Base-by-base conservation (phyloP, 2,888 invertebrate species). In the Diarsia rubi region DNA sequence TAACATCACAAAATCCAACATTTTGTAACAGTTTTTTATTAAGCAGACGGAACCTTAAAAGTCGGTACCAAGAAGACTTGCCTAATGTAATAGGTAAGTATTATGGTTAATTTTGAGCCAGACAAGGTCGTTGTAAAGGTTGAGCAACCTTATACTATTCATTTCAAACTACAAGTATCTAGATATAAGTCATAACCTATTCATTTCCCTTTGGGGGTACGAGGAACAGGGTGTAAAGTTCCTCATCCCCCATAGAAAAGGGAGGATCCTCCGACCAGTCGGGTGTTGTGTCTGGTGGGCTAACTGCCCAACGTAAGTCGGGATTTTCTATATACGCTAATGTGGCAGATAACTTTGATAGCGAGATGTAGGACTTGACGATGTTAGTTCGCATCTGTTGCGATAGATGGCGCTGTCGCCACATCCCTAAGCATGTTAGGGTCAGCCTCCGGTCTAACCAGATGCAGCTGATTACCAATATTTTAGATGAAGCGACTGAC, bases 41-140 rank as follows among this genome's bases (percentile, higher is more conserved):
- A 16, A 16, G 27, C 19, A 24, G 24, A 11, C 6, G 65, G 65
- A 52, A 52, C 66, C 65, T 11, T 66, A 75, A 69, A 49, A 47
- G 31, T 12, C 21, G 16, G 37, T 66, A 62, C 4, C 24, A 21
- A 62, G 24, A 81, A 52, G 16, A 64, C 24, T 77, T 70, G 31
- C 59, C n/a, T 70, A 64, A 76, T 49, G 14, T 57, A 69, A 24
- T 14, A 54, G 8, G 6, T 57, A 57, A 12, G 49, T 57, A 64
- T 71, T 73, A 82, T 71, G 65, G 70, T 59, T 24, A 77, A 65
- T 82, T 77, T 73, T 68, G 45, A 52, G 31, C 16, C 11, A 64
- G 12, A n/a, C 62, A 70, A 76, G 72, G 82, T 82, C 65, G 27
- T 4, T 45, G 11, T 0, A 37, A 14, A n/a, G 11, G 42, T 78